These are phyloP conservation scores for Pollachius pollachius DNA, from an alignment of 2,113 vertebrate species.

Conservation along the genomic window DNA sequence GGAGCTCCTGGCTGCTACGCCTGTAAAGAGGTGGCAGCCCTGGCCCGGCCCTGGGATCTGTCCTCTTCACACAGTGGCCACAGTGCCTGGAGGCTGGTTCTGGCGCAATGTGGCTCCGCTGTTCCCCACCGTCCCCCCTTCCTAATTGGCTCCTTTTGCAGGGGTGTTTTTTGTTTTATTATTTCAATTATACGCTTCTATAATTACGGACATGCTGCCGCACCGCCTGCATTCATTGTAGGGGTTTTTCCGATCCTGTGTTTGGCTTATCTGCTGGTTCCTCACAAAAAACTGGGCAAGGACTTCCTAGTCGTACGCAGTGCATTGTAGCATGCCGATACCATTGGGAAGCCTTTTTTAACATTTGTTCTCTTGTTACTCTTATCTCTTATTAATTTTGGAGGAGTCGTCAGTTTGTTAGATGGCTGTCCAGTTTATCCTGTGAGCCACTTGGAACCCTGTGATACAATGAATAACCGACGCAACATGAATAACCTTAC, in stretches of 20 bases:
- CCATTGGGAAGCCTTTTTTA: too few species aligned
- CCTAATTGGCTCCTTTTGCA: slow-evolving; percentile 50
- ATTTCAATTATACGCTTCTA: slow-evolving; percentile 13
- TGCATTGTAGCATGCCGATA: too few species aligned
- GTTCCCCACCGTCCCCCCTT: slow-evolving; percentile 36
- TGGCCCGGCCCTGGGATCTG: too few species aligned
- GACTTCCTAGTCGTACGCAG: too few species aligned
- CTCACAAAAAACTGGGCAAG: too few species aligned
- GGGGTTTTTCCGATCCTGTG: too few species aligned
- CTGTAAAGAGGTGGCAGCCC: too few species aligned
- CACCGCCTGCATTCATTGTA: slow-evolving; percentile 29
- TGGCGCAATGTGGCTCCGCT: slow-evolving; percentile 22
- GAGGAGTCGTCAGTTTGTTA: not conserved
- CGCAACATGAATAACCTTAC: not conserved
- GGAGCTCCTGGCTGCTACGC: too few species aligned
- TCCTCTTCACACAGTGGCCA: too few species aligned
- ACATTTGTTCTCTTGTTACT: slow-evolving; percentile 17
- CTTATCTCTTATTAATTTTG: slow-evolving; percentile 11
- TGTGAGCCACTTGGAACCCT: too few species aligned
- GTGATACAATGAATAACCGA: too few species aligned
- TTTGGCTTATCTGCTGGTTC: too few species aligned
- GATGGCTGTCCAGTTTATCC: not conserved
- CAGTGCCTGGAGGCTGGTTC: not conserved
- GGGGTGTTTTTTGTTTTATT: slow-evolving; percentile 34
- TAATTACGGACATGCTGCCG: not conserved